Evolutionary conservation across 2,888 invertebrate species (phyloP), one percentile per base, ranked within the genome.

Genomic region (Exephanes ischioxanthus): DNA sequence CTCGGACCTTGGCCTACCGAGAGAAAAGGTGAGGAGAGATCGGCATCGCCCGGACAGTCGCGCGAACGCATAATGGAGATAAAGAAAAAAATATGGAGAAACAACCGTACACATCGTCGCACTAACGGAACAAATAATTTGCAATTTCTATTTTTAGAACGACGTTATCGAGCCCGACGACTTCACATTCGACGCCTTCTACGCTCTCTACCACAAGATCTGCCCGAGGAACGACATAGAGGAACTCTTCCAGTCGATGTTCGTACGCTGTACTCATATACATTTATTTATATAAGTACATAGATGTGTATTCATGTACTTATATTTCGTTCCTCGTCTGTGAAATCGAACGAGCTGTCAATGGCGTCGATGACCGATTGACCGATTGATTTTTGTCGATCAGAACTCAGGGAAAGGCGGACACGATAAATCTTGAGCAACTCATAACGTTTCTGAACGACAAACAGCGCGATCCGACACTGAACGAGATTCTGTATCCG

Each of bases 171-270:
- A 99, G 92, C 97, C 97, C 73, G 97, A 97, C 26, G 97, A 97
- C 72, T 99, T 99, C 94, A 99, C 99, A 0, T 99, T 99, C 93
- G 99, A 99, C 90, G 99, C 99, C 94, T 99, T 99, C 94, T 99
- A 99, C 94, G 97, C 98, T 75, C 95, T 99, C 14, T 99, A 99
- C 94, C 99, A 99, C 94, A 99, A 99, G 95, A 99, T 99, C 92
- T 99, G 99, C 93, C 99, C 99, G 3, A 96, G 99, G 91, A 99
- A 99, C 91, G 99, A 99, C 94, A 99, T 99, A 90, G 99, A 99
- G 92, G 99, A 99, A 93, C 95, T 99, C 41, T 99, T 99, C 94
- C 96, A 98, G 93, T 97, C 97, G 86, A 97, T 99, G 99, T 99
- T 95, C 97, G 98, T 96, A 88, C 78, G 73, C 48, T 75, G n/a